A percentile compares a stretch with the other conserved stretches of the same genome.
These are phyloP conservation scores for Mechanitis mazaeus DNA, from an alignment of 2,888 invertebrate species.

Conservation along the genomic window DNA sequence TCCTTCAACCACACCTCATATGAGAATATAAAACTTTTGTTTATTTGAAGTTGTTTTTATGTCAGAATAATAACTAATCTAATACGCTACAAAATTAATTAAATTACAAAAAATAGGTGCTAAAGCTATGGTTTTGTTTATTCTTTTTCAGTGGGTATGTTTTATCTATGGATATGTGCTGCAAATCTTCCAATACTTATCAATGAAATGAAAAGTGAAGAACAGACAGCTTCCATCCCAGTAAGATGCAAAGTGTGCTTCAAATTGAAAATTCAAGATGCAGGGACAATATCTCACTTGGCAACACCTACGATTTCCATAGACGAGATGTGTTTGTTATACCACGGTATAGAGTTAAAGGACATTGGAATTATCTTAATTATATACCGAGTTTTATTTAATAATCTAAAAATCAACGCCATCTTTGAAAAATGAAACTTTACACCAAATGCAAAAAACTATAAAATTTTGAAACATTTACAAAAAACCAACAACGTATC, in stretches of 20 bases:
- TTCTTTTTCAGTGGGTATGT: slow-evolving; percentile 60
- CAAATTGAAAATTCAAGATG: slow-evolving; percentile 27
- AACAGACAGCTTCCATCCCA: slow-evolving; percentile 56
- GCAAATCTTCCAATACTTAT: slow-evolving; percentile 61
- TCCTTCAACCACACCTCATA: too few species aligned
- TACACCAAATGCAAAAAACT: too few species aligned
- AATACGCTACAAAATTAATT: too few species aligned
- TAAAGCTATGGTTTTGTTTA: not conserved
- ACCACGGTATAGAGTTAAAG: slow-evolving; percentile 10
- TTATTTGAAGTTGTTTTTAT: too few species aligned
- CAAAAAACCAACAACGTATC: too few species aligned
- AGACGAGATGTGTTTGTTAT: slow-evolving; percentile 19
- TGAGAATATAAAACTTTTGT: too few species aligned
- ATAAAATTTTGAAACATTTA: too few species aligned
- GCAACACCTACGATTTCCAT: slow-evolving; percentile 13
- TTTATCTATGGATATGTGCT: slow-evolving; percentile 66
- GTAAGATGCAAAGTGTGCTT: slow-evolving; percentile 48
- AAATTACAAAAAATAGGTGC: too few species aligned
- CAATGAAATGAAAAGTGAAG: slow-evolving; percentile 60
- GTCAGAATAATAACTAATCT: too few species aligned
- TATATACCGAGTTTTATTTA: not conserved
- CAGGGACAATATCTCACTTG: not conserved
- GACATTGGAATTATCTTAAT: not conserved
- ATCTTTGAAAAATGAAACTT: too few species aligned
- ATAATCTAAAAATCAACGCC: too few species aligned